Evolutionary conservation across 2,113 vertebrate species (phyloP).

Genomic region (Podocnemis expansa): DNA sequence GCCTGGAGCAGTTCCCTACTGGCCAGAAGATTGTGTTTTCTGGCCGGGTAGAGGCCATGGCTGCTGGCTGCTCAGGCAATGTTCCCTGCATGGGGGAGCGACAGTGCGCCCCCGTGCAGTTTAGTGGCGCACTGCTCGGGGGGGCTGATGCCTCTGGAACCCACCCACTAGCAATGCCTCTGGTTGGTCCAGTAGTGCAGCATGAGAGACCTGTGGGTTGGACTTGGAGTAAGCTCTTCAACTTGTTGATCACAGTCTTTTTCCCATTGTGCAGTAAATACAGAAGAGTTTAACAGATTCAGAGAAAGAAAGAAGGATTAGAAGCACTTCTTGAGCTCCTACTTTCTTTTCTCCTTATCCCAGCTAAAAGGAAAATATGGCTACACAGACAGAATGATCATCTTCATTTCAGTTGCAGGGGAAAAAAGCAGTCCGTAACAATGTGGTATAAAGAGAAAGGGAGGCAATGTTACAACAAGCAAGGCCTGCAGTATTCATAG

Average conservation of each 20-base stretch:
- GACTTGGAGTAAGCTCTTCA: background rate
- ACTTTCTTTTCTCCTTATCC: background rate
- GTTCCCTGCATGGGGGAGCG: too few species aligned
- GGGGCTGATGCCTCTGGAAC: too few species aligned
- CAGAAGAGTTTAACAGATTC: fast-evolving
- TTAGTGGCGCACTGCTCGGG: too few species aligned
- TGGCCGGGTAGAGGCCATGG: too few species aligned
- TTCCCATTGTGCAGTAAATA: fast-evolving
- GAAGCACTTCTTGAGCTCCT: fast-evolving
- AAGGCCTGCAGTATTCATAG: too few species aligned
- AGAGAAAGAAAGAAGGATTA: fast-evolving
- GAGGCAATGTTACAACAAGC: too few species aligned
- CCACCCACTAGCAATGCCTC: too few species aligned
- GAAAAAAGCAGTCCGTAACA: fast-evolving
- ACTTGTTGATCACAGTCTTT: background rate
- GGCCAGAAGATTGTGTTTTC: too few species aligned
- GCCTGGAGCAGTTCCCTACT: too few species aligned
- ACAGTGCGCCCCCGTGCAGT: too few species aligned
- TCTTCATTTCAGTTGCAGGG: fast-evolving
- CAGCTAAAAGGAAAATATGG: too few species aligned
- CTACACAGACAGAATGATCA: background rate
- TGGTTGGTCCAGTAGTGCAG: background rate
- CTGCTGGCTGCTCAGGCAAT: too few species aligned
- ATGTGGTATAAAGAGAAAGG: fast-evolving
- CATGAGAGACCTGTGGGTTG: background rate